These are phyloP conservation scores for Butorides virescens DNA, from an alignment of 2,113 vertebrate species.

Conservation along the genomic window DNA sequence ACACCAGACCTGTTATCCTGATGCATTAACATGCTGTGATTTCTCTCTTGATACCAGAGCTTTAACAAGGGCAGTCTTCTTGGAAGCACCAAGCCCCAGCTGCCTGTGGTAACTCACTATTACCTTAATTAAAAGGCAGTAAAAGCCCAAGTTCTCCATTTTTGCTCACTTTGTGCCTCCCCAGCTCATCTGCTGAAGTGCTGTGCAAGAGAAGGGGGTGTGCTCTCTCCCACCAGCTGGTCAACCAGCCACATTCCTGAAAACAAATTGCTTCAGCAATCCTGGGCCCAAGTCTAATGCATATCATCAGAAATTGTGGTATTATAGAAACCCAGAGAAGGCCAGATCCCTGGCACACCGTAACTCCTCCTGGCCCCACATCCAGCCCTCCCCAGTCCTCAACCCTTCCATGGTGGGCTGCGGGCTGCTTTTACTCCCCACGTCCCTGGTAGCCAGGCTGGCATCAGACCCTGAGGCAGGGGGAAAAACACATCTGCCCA, in stretches of 20 bases:
- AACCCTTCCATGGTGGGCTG: accelerated
- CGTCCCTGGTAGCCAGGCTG: neutral
- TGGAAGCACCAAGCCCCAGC: neutral
- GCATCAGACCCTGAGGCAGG: accelerated
- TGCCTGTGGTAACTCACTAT: neutral
- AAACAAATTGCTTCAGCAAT: neutral
- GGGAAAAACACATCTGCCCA: neutral
- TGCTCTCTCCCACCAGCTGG: neutral
- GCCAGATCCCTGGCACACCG: accelerated
- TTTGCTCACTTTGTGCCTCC: neutral
- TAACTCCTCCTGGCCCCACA: accelerated
- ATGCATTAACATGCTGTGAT: neutral
- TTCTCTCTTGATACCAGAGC: neutral
- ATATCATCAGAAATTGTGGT: accelerated
- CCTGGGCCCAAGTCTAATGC: accelerated
- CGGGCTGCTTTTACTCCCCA: accelerated
- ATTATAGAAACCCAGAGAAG: neutral
- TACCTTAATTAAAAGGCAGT: neutral
- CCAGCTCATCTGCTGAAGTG: neutral
- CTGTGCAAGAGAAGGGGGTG: neutral
- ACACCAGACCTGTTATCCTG: neutral
- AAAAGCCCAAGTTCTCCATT: neutral
- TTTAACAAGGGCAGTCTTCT: neutral
- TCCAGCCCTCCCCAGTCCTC: neutral
- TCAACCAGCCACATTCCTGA: neutral